phyloP scores from a whole-genome alignment of 1,140 invertebrate genomes.

The Listronotus bonariensis region DNA sequence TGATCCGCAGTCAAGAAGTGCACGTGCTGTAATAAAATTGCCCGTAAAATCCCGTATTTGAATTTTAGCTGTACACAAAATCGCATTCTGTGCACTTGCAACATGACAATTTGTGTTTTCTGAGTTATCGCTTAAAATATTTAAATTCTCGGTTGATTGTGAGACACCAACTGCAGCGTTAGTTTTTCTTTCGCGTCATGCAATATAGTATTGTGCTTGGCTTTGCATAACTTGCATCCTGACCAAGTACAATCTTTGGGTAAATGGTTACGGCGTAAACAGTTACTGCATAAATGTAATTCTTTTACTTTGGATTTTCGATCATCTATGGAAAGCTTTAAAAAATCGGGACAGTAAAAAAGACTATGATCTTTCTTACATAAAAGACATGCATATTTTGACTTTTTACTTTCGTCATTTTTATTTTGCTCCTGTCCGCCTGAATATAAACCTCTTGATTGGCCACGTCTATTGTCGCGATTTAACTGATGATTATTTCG shows the following conservation, averaged over 20 bases:
- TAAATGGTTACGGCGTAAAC: constrained; percentile 10
- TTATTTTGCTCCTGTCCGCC: background rate
- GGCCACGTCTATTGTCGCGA: background rate
- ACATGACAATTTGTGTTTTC: background rate
- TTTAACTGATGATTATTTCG: constrained; percentile 7
- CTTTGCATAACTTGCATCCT: constrained; percentile 22
- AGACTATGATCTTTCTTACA: constrained; percentile 1
- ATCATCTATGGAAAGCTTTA: constrained; percentile 16
- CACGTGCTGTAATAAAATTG: background rate
- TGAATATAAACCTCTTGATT: too few species aligned
- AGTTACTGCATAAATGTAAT: constrained; percentile 19
- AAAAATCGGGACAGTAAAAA: constrained; percentile 2
- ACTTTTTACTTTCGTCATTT: background rate
- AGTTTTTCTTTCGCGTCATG: background rate
- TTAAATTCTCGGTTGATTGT: background rate
- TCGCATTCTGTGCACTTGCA: background rate
- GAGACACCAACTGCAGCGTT: background rate
- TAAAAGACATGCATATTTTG: background rate
- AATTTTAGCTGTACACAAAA: constrained; percentile 11
- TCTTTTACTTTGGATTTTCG: constrained; percentile 22
- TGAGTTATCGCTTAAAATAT: background rate
- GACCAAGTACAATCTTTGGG: constrained; percentile 25
- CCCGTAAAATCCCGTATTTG: constrained; percentile 1
- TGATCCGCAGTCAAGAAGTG: constrained; percentile 18
- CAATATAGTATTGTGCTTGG: constrained; percentile 30